Evolutionary conservation across 1,140 invertebrate genomes (phyloP).

Genomic region (Holcopasites calliopsidis): DNA sequence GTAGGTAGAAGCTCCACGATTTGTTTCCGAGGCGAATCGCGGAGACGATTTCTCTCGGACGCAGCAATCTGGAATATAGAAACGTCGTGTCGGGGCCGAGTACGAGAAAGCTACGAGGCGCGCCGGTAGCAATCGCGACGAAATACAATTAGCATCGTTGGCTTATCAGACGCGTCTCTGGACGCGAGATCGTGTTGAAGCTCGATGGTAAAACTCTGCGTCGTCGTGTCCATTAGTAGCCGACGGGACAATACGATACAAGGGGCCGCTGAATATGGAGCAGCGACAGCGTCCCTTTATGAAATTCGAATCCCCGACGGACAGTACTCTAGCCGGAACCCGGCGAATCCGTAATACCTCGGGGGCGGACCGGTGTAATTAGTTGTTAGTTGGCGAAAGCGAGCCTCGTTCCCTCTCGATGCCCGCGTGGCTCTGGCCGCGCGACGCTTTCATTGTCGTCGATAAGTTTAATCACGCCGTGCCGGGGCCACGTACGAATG

Average conservation of each 20-base stretch:
- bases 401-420: not conserved
- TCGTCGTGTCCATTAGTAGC: constrained; percentile 16
- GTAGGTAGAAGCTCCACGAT: too few species aligned
- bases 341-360: constrained; percentile 40
- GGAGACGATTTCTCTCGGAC: not conserved
- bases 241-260: constrained; percentile 38
- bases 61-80: too few species aligned
- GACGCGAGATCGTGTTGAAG: constrained; percentile 17
- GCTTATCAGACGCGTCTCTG: not conserved
- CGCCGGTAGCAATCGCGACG: too few species aligned
- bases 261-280: constrained; percentile 35
- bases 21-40: not conserved
- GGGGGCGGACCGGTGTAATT: constrained; percentile 27
- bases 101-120: too few species aligned
- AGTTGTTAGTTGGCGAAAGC: constrained; percentile 37
- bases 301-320: constrained; percentile 42
- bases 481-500: not conserved
- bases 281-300: constrained; percentile 37
- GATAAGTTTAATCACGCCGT: constrained; percentile 36
- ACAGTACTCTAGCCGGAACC: constrained; percentile 23
- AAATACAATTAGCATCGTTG: constrained; percentile 20
- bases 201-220: constrained; percentile 4
- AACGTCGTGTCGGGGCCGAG: too few species aligned
- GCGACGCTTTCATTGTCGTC: constrained; percentile 21
- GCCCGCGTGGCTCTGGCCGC: too few species aligned